Conservation (phyloP, 1,140 invertebrate species). For the Drosophila littoralis region DNA sequence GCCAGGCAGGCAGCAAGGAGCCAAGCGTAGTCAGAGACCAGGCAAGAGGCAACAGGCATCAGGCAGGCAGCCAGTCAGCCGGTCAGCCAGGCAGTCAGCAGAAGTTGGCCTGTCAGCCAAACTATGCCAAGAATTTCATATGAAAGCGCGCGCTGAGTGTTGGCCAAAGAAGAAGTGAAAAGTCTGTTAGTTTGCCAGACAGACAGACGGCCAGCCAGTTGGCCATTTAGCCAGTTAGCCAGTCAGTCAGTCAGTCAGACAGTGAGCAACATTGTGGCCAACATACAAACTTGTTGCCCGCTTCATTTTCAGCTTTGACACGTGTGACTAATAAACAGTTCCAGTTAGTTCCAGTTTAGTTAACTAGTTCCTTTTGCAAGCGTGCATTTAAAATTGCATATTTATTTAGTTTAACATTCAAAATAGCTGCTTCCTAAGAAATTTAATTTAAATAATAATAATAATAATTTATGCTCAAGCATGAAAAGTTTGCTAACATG, state of each 20-base stretch:
- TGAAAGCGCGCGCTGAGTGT: constrained; percentile 41
- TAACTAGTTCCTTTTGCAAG: constrained; percentile 22
- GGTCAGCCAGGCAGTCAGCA: constrained; percentile 27
- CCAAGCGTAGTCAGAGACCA: constrained; percentile 29
- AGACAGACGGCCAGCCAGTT: not conserved
- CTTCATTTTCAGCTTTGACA: constrained; percentile 38
- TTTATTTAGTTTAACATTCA: no score
- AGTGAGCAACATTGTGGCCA: constrained; percentile 18
- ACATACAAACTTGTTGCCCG: constrained; percentile 37
- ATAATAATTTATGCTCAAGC: no score
- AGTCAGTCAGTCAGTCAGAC: constrained; percentile 8
- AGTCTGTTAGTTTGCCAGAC: constrained; percentile 24
- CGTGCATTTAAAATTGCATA: not conserved
- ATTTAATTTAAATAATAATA: no score
- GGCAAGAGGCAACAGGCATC: constrained; percentile 6
- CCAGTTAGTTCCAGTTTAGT: constrained; percentile 23
- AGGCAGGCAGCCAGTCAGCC: constrained; percentile 31
- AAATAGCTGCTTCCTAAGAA: not conserved
- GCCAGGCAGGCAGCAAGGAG: constrained; percentile 40
- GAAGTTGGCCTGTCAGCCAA: constrained; percentile 62
- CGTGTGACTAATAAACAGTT: constrained; percentile 47
- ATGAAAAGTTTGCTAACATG: no score
- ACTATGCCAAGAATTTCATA: constrained; percentile 78
- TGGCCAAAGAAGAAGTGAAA: constrained; percentile 33
- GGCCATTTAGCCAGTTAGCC: constrained; percentile 12